These are phyloP conservation scores for Darevskia nairensis DNA, from an alignment of 2,797 vertebrate species.

Conservation along the genomic window DNA sequence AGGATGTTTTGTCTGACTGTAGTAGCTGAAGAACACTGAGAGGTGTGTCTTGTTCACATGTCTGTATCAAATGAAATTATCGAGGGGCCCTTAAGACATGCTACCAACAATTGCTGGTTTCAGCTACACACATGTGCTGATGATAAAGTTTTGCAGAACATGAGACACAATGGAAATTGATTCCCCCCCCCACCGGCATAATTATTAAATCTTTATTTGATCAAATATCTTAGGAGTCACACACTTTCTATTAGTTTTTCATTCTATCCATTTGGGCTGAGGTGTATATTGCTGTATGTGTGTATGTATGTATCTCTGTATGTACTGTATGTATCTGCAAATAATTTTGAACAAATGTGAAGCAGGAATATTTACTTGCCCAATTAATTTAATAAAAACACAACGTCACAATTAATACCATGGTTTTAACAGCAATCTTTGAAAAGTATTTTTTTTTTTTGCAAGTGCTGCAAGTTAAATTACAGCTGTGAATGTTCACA, in stretches of 20 bases:
- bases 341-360: not conserved
- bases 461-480: constrained; percentile 40
- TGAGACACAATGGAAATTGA: constrained; percentile 8
- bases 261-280: constrained; percentile 38
- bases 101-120: not conserved
- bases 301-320: no score
- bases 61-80: constrained; percentile 15
- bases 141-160: constrained; percentile 10
- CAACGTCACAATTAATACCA: not conserved
- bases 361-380: constrained; percentile 24
- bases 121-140: not conserved
- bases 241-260: constrained; percentile 35
- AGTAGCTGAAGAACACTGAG: constrained; percentile 1
- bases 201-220: not conserved
- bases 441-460: constrained; percentile 35
- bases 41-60: not conserved
- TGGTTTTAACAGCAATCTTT: not conserved
- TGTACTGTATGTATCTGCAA: not conserved
- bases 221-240: constrained; percentile 14
- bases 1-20: not conserved
- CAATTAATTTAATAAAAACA: constrained; percentile 29
- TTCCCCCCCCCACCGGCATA: not conserved
- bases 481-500: not conserved
- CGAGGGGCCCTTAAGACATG: not conserved
- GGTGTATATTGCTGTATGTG: no score